A percentile compares a stretch with the other conserved stretches of the same genome.
phyloP scores from a whole-genome alignment of 2,113 vertebrate species.

The Scolopax mira region DNA sequence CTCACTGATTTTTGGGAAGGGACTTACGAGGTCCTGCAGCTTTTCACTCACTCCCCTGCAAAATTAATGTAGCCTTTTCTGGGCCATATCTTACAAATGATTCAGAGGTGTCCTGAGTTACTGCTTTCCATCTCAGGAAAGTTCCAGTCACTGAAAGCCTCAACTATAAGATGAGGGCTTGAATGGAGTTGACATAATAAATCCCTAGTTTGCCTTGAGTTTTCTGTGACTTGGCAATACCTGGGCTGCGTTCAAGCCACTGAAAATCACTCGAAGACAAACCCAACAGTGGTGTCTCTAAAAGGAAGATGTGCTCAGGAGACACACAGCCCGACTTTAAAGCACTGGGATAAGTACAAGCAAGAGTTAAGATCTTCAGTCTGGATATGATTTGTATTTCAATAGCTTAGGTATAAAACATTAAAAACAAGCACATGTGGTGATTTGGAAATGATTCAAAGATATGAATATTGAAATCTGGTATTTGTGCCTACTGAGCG shows the following conservation, averaged over 20 bases:
- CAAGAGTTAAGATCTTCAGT: neutral
- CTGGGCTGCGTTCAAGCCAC: neutral
- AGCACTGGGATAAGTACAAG: neutral
- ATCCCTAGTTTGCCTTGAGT: neutral
- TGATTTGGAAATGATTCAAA: slow-evolving; percentile 14
- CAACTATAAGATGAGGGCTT: neutral
- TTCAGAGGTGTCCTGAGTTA: neutral
- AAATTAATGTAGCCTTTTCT: neutral
- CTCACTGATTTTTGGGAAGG: neutral
- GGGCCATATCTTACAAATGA: neutral
- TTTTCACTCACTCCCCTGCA: neutral
- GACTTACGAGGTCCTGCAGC: neutral
- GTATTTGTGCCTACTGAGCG: neutral
- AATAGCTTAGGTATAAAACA: neutral
- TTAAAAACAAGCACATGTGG: slow-evolving; percentile 3
- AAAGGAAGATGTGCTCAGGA: neutral
- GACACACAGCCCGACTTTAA: neutral
- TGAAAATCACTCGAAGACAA: neutral
- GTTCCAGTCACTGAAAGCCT: neutral
- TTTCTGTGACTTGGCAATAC: neutral
- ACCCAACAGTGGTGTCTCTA: neutral
- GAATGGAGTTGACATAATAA: neutral
- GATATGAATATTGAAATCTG: slow-evolving; percentile 38
- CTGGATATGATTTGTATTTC: neutral
- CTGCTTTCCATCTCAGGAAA: neutral